Conservation (phyloP, 64 coral and sea anemone species). For the Stylophora pistillata region DNA sequence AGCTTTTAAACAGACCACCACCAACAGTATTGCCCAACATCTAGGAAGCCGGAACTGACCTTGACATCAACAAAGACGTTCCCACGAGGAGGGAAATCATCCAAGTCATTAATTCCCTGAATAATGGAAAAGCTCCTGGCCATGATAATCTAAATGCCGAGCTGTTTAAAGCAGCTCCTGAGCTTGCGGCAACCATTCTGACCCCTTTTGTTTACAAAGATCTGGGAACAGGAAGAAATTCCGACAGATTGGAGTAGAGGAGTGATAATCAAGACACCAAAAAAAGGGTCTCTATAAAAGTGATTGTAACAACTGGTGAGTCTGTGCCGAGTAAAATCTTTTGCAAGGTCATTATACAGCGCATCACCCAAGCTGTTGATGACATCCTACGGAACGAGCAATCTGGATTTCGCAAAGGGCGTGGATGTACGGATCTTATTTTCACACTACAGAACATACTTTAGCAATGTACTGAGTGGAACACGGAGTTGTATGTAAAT, state of each 20-base stretch:
- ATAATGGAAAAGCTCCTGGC: slow-evolving; percentile 50
- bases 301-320: background rate
- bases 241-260: slow-evolving; percentile 6
- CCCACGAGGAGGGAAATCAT: slow-evolving; percentile 17
- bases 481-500: background rate
- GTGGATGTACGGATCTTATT: background rate
- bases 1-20: slow-evolving; percentile 23
- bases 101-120: slow-evolving; percentile 30
- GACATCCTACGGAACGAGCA: too few species aligned
- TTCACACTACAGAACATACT: background rate
- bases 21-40: background rate
- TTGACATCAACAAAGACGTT: slow-evolving; percentile 8
- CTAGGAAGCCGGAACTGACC: background rate
- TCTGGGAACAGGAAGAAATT: background rate
- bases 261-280: slow-evolving; percentile 10
- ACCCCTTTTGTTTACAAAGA: slow-evolving; percentile 1
- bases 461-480: background rate
- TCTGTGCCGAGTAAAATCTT: background rate
- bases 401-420: too few species aligned
- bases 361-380: too few species aligned
- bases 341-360: too few species aligned
- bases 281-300: slow-evolving; percentile 3
- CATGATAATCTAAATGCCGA: slow-evolving; percentile 33
- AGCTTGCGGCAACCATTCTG: background rate
- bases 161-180: slow-evolving; percentile 29